Percentiles rank a stretch among this genome's conserved stretches.
Evolutionary conservation across 92 coral and sea anemone species (phyloP).

Genomic region (Hydrozoanthus gracilis): DNA sequence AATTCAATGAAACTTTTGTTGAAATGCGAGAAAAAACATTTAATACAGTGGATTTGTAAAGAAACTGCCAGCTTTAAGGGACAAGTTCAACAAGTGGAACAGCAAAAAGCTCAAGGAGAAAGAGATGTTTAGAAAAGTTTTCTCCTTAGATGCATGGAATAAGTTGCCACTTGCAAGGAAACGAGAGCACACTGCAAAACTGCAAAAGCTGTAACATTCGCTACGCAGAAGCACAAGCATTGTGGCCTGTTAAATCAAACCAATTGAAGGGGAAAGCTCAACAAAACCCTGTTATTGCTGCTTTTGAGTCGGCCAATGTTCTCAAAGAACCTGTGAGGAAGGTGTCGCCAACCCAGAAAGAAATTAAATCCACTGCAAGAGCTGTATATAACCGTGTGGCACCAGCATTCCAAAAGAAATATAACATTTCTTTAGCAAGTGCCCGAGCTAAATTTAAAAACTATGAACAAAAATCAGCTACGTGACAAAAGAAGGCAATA

Average conservation of each 20-base stretch:
- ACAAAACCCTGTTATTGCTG: conserved; percentile 49
- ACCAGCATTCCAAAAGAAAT: conserved; percentile 36
- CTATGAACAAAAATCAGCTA: conserved; percentile 25
- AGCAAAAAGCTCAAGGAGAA: conserved; percentile 43
- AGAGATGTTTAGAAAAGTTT: conserved; percentile 30
- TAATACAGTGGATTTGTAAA: conserved; percentile 36
- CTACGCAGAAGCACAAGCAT: conserved; percentile 39
- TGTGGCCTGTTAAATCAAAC: conserved; percentile 52
- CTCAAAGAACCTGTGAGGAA: conserved; percentile 9
- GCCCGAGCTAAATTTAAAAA: conserved; percentile 35
- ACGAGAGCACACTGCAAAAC: conserved; percentile 53
- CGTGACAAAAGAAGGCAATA: conserved; percentile 33
- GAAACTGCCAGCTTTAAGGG: conserved; percentile 49
- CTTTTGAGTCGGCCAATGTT: conserved; percentile 38
- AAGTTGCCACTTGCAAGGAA: conserved; percentile 39
- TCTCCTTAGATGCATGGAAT: conserved; percentile 51
- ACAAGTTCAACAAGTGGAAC: conserved; percentile 52
- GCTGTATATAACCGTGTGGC: conserved; percentile 17
- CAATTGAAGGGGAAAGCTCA: conserved; percentile 54
- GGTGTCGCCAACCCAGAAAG: conserved; percentile 13
- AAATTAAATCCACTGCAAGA: conserved; percentile 14
- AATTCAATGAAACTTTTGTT: too few species aligned
- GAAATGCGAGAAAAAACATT: conserved; percentile 25
- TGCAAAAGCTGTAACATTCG: conserved; percentile 56
- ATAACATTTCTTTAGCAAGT: conserved; percentile 33